Conservation (phyloP, 2,888 invertebrate species). For the Ennomos quercinarius region DNA sequence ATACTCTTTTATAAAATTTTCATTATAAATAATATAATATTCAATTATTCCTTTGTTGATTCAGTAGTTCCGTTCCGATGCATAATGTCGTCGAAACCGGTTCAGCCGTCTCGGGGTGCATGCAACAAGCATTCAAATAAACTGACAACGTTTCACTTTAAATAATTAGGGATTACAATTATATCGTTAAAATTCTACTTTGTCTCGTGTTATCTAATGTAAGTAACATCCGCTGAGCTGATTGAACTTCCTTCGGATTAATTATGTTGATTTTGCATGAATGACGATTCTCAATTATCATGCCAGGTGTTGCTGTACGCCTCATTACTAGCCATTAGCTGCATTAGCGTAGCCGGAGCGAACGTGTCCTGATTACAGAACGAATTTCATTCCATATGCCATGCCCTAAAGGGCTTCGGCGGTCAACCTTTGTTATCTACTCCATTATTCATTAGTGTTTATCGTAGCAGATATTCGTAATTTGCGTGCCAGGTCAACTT, state of each 20-base stretch:
- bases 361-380: constrained; percentile 68
- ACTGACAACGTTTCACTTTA: too few relatives aligned
- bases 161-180: too few relatives aligned
- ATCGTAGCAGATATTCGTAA: constrained; percentile 35
- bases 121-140: too few relatives aligned
- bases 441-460: constrained; percentile 48
- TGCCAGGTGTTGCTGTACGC: constrained; percentile 60
- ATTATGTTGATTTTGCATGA: constrained; percentile 59
- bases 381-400: constrained; percentile 55
- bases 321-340: constrained; percentile 68
- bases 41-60: too few relatives aligned
- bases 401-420: constrained; percentile 54
- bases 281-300: constrained; percentile 63
- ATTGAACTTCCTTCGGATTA: constrained; percentile 51
- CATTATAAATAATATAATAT: too few relatives aligned
- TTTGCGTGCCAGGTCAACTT: constrained; percentile 31
- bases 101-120: too few relatives aligned
- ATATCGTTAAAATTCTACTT: too few relatives aligned
- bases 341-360: constrained; percentile 61
- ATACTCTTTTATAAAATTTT: too few relatives aligned
- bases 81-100: too few relatives aligned
- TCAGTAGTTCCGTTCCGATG: too few relatives aligned
- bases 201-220: too few relatives aligned
- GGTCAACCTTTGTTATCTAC: constrained; percentile 54
- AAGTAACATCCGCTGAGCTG: too few relatives aligned